Percentiles rank a stretch among this genome's conserved stretches.
Evolutionary conservation across 1,140 invertebrate species (phyloP).

Genomic region (Tyrophagus putrescentiae): DNA sequence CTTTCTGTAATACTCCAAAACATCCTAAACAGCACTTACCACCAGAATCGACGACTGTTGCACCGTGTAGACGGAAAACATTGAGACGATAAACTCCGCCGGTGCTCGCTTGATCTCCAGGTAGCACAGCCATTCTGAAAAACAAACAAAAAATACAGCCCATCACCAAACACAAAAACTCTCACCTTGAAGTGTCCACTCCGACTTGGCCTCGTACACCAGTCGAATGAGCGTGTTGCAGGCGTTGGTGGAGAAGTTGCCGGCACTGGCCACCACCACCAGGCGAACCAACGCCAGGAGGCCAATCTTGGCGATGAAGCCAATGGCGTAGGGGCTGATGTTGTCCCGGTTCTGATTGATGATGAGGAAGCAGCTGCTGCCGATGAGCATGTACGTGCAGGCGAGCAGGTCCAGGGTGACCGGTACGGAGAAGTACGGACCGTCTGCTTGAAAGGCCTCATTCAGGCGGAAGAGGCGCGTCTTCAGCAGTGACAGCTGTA

Average conservation of each 20-base stretch:
- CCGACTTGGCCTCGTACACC: neutral
- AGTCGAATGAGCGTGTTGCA: neutral
- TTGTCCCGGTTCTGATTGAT: neutral
- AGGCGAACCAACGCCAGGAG: neutral
- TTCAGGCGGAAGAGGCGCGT: neutral
- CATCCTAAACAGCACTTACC: too few relatives aligned
- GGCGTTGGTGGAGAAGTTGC: neutral
- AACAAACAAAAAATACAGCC: conserved; percentile 5
- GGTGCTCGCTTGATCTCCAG: neutral
- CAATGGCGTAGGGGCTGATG: neutral
- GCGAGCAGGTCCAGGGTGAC: neutral
- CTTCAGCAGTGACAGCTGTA: neutral
- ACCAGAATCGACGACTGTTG: conserved; percentile 8
- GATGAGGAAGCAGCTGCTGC: conserved; percentile 1
- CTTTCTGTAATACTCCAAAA: too few relatives aligned
- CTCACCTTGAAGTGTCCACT: conserved; percentile 6
- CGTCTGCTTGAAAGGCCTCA: neutral
- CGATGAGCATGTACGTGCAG: neutral
- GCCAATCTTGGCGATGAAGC: conserved; percentile 1
- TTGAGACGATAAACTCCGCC: neutral
- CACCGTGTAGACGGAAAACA: neutral
- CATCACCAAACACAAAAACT: too few relatives aligned
- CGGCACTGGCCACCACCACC: neutral
- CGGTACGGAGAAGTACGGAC: neutral
- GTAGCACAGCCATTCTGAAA: conserved; percentile 3